Evolutionary conservation across 2,113 vertebrate species (phyloP).

Genomic region (Phocoena sinus): DNA sequence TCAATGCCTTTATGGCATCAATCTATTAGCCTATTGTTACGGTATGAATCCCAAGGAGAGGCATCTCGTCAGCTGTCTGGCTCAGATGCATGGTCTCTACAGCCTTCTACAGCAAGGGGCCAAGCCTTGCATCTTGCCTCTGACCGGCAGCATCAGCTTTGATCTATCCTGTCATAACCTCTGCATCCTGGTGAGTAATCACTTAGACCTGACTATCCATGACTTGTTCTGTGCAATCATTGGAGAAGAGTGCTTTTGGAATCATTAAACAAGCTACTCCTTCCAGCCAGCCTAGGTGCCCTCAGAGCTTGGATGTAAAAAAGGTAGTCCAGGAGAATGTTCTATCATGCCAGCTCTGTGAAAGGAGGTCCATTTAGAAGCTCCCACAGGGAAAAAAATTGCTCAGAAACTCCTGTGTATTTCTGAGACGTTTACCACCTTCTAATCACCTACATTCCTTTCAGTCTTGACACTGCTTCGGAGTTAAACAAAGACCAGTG

Average conservation of each 20-base stretch:
- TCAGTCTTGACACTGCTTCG: conserved; percentile 25
- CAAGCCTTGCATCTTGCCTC: conserved; percentile 51
- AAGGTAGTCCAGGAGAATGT: conserved; percentile 42
- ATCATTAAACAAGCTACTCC: conserved; percentile 47
- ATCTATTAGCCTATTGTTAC: conserved; percentile 77
- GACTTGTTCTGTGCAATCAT: conserved; percentile 13
- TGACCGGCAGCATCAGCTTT: conserved; percentile 22
- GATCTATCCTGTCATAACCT: background rate
- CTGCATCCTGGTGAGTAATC: conserved; percentile 12
- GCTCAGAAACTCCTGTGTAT: background rate
- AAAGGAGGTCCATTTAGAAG: background rate
- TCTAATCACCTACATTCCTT: conserved; percentile 41
- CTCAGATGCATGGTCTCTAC: conserved; percentile 50
- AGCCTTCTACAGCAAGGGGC: conserved; percentile 46
- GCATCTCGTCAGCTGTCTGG: conserved; percentile 59
- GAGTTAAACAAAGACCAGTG: conserved; percentile 45
- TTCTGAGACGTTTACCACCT: background rate
- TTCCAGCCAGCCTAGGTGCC: background rate
- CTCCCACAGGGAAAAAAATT: background rate
- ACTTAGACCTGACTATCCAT: background rate
- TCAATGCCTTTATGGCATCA: conserved; percentile 76
- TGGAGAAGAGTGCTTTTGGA: conserved; percentile 56
- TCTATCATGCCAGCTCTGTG: background rate
- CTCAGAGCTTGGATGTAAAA: conserved; percentile 44
- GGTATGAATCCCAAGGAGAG: conserved; percentile 70